Base-by-base conservation (phyloP, 2,113 vertebrate species). In the Neotragus pygmaeus region DNA sequence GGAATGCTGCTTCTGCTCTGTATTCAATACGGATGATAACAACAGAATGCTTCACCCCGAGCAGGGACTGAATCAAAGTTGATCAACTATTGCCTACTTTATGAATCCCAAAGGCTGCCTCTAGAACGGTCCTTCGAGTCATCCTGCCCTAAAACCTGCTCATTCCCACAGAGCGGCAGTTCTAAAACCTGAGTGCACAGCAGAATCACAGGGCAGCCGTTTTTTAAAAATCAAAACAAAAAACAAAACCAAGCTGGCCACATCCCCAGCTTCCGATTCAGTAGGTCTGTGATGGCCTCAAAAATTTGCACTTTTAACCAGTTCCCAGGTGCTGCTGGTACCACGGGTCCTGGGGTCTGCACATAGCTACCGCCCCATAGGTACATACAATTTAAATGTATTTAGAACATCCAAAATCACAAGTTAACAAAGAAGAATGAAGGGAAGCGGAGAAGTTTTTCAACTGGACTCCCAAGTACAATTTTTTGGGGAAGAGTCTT, bases 401-500 rank as follows among this genome's bases (percentile, higher is more conserved):
- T 66, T 75, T 60, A 58, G 64, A 85, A 33, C 16, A 36, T 81
- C 75, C 43, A 6, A 49, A 36, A 17, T 82, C 92, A 30, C 53
- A 62, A 39, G 57, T 87, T 80, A 53, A 27, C 84, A 96, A 89
- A 66, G 39, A 53, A 82, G 23, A 82, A 90, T 25, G 23, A 94
- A 81, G 30, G 36, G 60, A 64, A 43, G 77, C 16, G 28, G 80
- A 88, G 70, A 53, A 94, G 47, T 47, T 57, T 96, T 89, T 87
- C 97, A 82, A 62, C 93, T 49, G 90, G 87, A 49, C 51, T 86
- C 90, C 90, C 94, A 95, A 91, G 90, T 53, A 88, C 19, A 70
- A 14, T 43, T 75, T 94, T 83, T 90, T 62, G 62, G 90, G 91
- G 91, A 94, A 90, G 58, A 85, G 43, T 87, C 87, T 84, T 90